A percentile compares a stretch with the other conserved stretches of the same genome.
Evolutionary conservation across 2,797 vertebrate species (phyloP).

Genomic region (Rhodeus uyekii): DNA sequence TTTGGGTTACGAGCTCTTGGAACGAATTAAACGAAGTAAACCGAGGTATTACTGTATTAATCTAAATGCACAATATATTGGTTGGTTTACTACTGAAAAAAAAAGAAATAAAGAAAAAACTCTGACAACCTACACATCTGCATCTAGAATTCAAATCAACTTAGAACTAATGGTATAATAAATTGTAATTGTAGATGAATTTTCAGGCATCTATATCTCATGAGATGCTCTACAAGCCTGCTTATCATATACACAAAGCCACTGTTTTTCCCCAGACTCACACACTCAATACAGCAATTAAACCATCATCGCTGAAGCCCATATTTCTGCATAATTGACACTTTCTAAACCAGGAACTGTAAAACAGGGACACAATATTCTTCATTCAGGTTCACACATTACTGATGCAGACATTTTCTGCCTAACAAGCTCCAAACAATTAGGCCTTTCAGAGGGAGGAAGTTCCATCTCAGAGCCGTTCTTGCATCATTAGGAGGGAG

Average conservation of each 20-base stretch:
- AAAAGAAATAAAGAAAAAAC: no score
- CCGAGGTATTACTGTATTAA: no score
- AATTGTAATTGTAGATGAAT: background rate
- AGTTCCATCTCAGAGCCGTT: constrained; percentile 14
- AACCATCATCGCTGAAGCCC: constrained; percentile 34
- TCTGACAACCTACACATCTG: background rate
- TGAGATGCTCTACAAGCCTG: background rate
- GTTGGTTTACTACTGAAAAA: background rate
- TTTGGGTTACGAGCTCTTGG: no score
- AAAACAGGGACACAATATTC: constrained; percentile 34
- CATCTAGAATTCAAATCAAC: background rate
- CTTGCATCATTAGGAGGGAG: constrained; percentile 42
- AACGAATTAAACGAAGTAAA: no score
- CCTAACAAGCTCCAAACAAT: constrained; percentile 52
- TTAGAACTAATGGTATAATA: background rate
- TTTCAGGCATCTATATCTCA: background rate
- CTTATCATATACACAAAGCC: constrained; percentile 29
- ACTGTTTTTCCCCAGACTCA: constrained; percentile 35
- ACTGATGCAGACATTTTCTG: constrained; percentile 45
- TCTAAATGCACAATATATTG: background rate
- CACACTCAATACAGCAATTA: constrained; percentile 46
- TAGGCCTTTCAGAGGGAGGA: constrained; percentile 40
- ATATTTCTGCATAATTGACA: constrained; percentile 49
- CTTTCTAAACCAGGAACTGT: constrained; percentile 28
- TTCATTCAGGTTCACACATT: constrained; percentile 42